phyloP scores from a whole-genome alignment of 2,113 vertebrate species.

The Bos taurus region ARS-UCD2.0 NC_037338.1:78390001-78390500 shows the following conservation, averaged over 20 bases:
- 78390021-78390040: neutral
- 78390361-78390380: neutral
- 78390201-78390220: neutral
- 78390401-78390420: neutral
- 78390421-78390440: neutral
- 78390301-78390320: neutral
- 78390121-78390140: neutral
- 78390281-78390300: neutral
- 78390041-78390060: neutral
- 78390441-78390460: neutral
- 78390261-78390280: neutral
- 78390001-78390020: neutral
- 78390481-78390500: neutral
- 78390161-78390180: neutral
- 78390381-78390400: neutral
- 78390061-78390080: neutral
- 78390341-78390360: neutral
- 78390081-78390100: neutral
- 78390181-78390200: neutral
- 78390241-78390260: neutral
- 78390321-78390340: neutral
- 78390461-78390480: neutral
- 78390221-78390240: neutral
- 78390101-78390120: neutral
- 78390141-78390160: neutral